A percentile compares a stretch with the other conserved stretches of the same genome.
Conservation (phyloP, 2,797 vertebrate genomes). For the Paratrypauchen microcephalus region DNA sequence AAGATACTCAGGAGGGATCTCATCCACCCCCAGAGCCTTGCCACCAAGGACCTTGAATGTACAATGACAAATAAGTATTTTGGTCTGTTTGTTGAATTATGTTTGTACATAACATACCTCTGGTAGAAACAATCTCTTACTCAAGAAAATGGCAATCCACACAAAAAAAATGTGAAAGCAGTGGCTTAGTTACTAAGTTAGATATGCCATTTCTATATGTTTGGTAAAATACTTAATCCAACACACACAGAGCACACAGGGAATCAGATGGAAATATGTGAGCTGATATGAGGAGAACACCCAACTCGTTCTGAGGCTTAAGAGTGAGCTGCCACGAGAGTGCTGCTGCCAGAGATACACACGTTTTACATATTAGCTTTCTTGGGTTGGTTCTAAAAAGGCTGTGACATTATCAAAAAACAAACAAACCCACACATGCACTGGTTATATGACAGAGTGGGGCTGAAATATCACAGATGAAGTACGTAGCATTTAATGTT, state of each 20-base stretch:
- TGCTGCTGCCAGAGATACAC: conserved; percentile 29
- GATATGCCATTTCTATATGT: not conserved
- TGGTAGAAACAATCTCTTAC: not conserved
- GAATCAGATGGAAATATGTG: conserved; percentile 48
- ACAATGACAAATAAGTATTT: no score
- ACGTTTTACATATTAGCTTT: conserved; percentile 37
- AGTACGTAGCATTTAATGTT: conserved; percentile 56
- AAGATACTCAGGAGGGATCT: no score
- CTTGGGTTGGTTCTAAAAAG: conserved; percentile 22
- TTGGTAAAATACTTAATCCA: not conserved
- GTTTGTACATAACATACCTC: not conserved
- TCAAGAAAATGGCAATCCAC: not conserved
- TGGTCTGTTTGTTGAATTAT: no score
- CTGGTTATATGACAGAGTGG: conserved; percentile 52
- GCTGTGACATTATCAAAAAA: conserved; percentile 47
- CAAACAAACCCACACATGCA: conserved; percentile 42
- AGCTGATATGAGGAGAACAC: conserved; percentile 54
- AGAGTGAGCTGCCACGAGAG: conserved; percentile 40
- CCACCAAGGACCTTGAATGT: no score
- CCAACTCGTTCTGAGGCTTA: conserved; percentile 60
- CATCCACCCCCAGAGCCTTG: no score
- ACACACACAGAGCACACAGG: conserved; percentile 15
- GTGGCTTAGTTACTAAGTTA: no score
- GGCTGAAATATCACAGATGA: conserved; percentile 57
- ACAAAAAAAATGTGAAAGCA: not conserved